These are phyloP conservation scores for Triplophysa rosa DNA, from an alignment of 2,113 vertebrate genomes.

Conservation along the genomic window DNA sequence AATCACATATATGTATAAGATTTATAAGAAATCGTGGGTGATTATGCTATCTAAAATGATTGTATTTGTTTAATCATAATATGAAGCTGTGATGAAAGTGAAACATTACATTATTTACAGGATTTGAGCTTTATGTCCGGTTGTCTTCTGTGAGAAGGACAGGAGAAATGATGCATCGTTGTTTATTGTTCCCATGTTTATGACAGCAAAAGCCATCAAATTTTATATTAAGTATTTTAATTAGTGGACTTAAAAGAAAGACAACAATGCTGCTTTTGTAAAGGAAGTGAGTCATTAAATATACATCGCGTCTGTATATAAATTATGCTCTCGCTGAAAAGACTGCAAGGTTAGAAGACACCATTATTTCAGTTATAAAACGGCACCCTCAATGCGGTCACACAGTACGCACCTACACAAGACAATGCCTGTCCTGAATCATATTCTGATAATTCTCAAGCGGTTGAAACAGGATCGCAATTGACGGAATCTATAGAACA, in stretches of 20 bases:
- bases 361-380: conserved; percentile 40
- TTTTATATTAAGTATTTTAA: conserved; percentile 21
- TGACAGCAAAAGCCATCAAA: conserved; percentile 18
- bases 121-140: neutral
- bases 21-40: neutral
- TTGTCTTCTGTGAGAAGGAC: neutral
- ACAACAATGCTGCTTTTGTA: conserved; percentile 34
- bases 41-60: neutral
- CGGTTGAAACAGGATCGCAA: conserved; percentile 54
- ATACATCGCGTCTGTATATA: conserved; percentile 53
- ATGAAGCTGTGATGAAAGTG: neutral
- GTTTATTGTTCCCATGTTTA: neutral
- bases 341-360: conserved; percentile 54
- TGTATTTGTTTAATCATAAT: neutral
- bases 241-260: neutral
- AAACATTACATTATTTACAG: too few species aligned
- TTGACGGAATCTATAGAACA: conserved; percentile 48
- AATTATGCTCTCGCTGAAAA: conserved; percentile 50
- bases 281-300: conserved; percentile 51
- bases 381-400: conserved; percentile 32
- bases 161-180: neutral
- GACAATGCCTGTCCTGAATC: conserved; percentile 48
- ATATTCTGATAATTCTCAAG: conserved; percentile 59
- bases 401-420: neutral
- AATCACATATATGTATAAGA: too few species aligned